Percentiles rank a stretch among this genome's conserved stretches.
These are phyloP conservation scores for Heptranchias perlo DNA, from an alignment of 2,113 vertebrate genomes.

Conservation along the genomic window DNA sequence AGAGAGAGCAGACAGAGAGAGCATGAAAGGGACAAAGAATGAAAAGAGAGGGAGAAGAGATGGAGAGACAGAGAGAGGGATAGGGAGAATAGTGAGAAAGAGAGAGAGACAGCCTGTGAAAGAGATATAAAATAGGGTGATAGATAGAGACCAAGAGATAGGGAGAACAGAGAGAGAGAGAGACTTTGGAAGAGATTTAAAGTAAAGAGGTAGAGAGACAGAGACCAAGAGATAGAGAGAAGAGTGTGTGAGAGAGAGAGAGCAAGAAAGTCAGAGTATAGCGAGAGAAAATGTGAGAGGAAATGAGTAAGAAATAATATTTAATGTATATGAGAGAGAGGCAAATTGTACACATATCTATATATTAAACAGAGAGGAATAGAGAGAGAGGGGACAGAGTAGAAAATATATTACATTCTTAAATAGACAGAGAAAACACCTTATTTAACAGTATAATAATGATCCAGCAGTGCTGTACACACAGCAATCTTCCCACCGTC, in stretches of 20 bases:
- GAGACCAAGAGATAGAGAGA: not conserved
- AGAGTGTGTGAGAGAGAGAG: not conserved
- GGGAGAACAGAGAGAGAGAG: too few species aligned
- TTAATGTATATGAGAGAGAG: not conserved
- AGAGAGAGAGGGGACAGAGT: not conserved
- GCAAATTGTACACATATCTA: not conserved
- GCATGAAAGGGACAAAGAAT: too few species aligned
- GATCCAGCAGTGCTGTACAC: not conserved
- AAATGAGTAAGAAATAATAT: not conserved
- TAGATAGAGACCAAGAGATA: too few species aligned
- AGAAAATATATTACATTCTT: not conserved
- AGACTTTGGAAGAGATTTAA: too few species aligned
- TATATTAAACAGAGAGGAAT: too few species aligned
- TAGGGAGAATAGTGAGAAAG: not conserved
- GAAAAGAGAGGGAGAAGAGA: too few species aligned
- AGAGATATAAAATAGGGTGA: not conserved
- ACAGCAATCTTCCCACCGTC: not conserved
- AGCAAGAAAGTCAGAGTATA: not conserved
- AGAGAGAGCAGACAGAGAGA: too few species aligned
- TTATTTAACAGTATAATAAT: not conserved
- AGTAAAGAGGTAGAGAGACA: too few species aligned
- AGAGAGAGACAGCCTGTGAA: not conserved
- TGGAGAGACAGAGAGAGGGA: too few species aligned
- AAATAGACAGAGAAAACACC: not conserved
- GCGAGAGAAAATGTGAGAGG: too few species aligned